Conservation (phyloP, 2,113 vertebrate genomes). For the Perognathus longimembris region DNA sequence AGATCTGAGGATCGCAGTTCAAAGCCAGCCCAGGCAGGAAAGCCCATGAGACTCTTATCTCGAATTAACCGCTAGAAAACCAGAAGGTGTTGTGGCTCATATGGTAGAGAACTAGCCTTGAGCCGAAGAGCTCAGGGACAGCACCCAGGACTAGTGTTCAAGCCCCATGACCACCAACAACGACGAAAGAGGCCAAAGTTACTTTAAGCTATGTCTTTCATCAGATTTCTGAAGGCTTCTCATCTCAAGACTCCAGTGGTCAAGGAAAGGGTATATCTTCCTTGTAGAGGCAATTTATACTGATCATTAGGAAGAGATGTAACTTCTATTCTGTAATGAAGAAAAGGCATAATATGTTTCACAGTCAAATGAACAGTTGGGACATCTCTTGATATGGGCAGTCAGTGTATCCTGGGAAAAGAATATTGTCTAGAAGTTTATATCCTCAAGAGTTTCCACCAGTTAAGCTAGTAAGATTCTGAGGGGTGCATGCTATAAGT, state of each 20-base stretch:
- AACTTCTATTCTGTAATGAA: not conserved
- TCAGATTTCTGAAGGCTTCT: not conserved
- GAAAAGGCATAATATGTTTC: constrained; percentile 25
- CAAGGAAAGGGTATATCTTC: not conserved
- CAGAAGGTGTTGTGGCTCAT: too few relatives aligned
- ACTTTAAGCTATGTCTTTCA: constrained; percentile 10
- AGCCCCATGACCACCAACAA: too few relatives aligned
- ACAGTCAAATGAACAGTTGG: not conserved
- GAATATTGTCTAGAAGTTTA: not conserved
- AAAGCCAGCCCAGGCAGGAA: too few relatives aligned
- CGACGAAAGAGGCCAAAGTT: too few relatives aligned
- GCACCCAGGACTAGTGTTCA: too few relatives aligned
- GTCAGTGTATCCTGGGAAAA: not conserved
- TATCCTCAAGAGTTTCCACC: not conserved
- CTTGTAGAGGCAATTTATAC: not conserved
- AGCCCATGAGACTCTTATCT: too few relatives aligned
- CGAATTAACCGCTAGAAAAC: too few relatives aligned
- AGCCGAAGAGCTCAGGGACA: too few relatives aligned
- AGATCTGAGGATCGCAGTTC: too few relatives aligned
- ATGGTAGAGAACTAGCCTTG: too few relatives aligned
- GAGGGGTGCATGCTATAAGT: not conserved
- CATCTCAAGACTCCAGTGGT: not conserved
- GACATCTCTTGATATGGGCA: not conserved
- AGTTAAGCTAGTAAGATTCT: not conserved
- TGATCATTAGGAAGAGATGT: not conserved